These are phyloP conservation scores for Potamilus streckersoni DNA, from an alignment of 1,140 invertebrate species.

Conservation along the genomic window DNA sequence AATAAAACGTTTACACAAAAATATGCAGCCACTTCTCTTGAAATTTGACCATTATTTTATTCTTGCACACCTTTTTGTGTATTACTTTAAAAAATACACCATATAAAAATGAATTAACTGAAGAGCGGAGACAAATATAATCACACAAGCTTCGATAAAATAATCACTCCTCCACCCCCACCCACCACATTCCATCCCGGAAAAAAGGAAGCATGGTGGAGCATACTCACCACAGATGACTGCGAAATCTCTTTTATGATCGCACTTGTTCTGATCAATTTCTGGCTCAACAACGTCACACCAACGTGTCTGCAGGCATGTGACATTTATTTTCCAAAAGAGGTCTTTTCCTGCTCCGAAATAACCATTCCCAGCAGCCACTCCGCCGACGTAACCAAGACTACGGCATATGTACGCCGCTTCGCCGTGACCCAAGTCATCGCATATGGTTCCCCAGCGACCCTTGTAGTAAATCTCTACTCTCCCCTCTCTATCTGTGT, in stretches of 20 bases:
- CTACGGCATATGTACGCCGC: constrained; percentile 84
- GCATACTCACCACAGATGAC: constrained; percentile 49
- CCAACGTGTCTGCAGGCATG: constrained; percentile 32
- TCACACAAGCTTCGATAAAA: no score
- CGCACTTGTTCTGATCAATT: constrained; percentile 10
- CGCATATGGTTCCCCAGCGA: constrained; percentile 89
- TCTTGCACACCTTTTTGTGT: no score
- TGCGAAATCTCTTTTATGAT: constrained; percentile 37
- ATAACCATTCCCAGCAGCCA: constrained; percentile 37
- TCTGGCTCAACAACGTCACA: constrained; percentile 27
- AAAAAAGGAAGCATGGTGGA: neutral
- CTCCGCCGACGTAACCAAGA: constrained; percentile 71
- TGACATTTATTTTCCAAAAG: constrained; percentile 42
- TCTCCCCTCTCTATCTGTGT: constrained; percentile 76
- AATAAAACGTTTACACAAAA: no score
- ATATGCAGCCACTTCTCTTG: no score
- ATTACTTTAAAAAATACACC: no score
- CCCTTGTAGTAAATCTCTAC: constrained; percentile 89
- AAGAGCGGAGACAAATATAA: no score
- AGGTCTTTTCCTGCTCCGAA: constrained; percentile 41
- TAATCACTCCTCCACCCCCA: no score
- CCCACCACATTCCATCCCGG: no score
- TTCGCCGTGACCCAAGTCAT: constrained; percentile 87
- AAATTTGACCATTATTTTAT: no score
- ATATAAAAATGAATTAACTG: no score